Base-by-base conservation (phyloP, 2,113 vertebrate genomes). In the Pseudonaja textilis region DNA sequence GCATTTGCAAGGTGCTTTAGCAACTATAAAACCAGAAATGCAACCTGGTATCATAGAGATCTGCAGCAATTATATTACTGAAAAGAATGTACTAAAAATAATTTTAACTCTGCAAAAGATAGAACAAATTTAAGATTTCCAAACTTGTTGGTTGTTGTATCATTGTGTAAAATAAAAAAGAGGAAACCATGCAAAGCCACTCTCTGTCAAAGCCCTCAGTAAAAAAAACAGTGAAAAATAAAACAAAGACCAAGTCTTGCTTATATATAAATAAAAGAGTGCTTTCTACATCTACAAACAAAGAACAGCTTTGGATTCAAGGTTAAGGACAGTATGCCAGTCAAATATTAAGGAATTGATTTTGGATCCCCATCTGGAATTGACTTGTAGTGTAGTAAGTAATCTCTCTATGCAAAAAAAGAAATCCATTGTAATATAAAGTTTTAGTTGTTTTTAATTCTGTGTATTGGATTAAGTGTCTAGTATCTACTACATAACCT, bases 1-100 rank as follows among this genome's bases (percentile, higher is more conserved):
- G 74, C 22, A 16, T 93, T 93, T 93, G 55, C 42, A 85, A 93
- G 81, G 87, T 87, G 50, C n/a, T 54, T 93, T 90, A 50, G 42
- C 29, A 86, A 50, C 55, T 39, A 59, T 59, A 92, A 85, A 89
- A 89, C 23, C 9, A 52, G 2, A 89, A 59, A 45, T 39, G 26
- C 39, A n/a, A 39, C 89, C 55, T 52, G n/a, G 16, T 55, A 47
- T 50, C 42, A 26, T 52, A n/a, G 20, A 61, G 29, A 61, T 93
- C 47, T 64, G 8, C 14, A 29, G 39, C 14, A 86, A 26, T 16
- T 20, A 81, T 25, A 34, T 29, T 52, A 26, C 90, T 18, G 3
- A 42, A 42, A 42, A 42, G 42, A 42, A 42, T 42, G 42, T 42
- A 42, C 42, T 42, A 42, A 42, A 42, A 42, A 42, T 42, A 42